phyloP scores from a whole-genome alignment of 2,113 vertebrate genomes.

The Canis aureus region DNA sequence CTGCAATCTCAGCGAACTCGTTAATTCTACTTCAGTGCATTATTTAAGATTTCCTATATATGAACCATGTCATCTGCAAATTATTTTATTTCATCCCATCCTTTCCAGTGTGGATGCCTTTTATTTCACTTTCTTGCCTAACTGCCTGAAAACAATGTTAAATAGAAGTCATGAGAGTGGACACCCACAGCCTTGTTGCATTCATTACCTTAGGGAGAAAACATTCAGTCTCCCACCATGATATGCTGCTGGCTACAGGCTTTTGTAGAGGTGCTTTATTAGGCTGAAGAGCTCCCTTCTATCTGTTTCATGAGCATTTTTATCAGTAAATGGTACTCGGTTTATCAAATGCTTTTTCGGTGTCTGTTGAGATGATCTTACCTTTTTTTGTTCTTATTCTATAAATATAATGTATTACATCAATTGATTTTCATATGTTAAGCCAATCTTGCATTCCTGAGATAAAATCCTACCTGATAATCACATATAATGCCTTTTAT shows the following conservation, averaged over 20 bases:
- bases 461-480: background rate
- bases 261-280: background rate
- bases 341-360: constrained; percentile 24
- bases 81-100: background rate
- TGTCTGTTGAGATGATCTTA: background rate
- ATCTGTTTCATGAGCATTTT: background rate
- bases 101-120: background rate
- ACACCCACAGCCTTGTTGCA: background rate
- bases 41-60: background rate
- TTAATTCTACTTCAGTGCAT: background rate
- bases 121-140: constrained; percentile 6
- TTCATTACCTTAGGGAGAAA: background rate
- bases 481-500: background rate
- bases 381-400: background rate
- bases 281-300: background rate
- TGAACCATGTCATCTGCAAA: background rate
- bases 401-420: background rate
- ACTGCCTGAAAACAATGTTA: background rate
- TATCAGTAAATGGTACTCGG: background rate
- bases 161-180: background rate
- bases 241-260: background rate
- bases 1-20: background rate
- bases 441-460: constrained; percentile 25
- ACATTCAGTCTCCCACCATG: background rate
- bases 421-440: background rate